phyloP scores from a whole-genome alignment of 2,113 vertebrate species.

The Nothoprocta pentlandii region DNA sequence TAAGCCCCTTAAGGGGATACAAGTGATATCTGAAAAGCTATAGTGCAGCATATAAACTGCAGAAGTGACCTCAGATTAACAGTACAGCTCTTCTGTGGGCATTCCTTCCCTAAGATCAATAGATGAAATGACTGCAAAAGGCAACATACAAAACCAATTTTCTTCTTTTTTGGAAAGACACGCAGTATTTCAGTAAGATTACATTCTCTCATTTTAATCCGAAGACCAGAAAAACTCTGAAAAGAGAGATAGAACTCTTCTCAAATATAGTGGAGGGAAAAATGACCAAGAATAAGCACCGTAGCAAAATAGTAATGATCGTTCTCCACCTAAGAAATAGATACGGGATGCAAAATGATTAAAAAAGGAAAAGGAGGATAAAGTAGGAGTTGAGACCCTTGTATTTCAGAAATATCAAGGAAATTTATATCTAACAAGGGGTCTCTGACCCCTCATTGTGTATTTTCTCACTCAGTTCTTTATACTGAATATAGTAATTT shows the following conservation, averaged over 20 bases:
- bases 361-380: neutral
- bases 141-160: neutral
- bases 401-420: neutral
- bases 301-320: too few relatives aligned
- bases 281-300: neutral
- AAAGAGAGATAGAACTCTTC: neutral
- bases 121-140: neutral
- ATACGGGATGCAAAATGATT: neutral
- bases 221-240: neutral
- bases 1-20: neutral
- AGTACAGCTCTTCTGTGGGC: neutral
- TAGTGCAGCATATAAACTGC: neutral
- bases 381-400: neutral
- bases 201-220: neutral
- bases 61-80: neutral
- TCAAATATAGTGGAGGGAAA: neutral
- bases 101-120: neutral
- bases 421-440: neutral
- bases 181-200: neutral
- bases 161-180: neutral
- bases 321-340: neutral
- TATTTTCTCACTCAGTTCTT: neutral
- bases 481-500: neutral
- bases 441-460: neutral
- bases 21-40: neutral